Evolutionary conservation across 2,113 vertebrate genomes (phyloP).

Genomic region (Gallinago undulata): DNA sequence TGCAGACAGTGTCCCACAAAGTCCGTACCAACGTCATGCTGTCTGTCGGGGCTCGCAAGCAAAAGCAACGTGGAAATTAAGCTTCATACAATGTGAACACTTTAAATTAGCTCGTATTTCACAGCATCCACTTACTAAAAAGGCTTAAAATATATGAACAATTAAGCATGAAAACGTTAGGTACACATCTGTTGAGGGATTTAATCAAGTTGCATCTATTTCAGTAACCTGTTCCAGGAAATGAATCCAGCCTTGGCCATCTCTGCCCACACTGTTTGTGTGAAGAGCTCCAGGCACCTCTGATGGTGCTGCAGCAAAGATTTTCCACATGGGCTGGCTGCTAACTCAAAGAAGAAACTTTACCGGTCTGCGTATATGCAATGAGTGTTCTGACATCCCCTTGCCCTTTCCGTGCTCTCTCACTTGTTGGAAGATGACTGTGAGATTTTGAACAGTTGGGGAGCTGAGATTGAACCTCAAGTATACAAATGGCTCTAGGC

Average conservation of each 20-base stretch:
- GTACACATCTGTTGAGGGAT: background rate
- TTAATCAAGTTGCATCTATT: slow-evolving; percentile 50
- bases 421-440: slow-evolving; percentile 16
- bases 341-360: slow-evolving; percentile 53
- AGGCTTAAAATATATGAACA: background rate
- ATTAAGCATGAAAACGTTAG: background rate
- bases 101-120: background rate
- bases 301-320: slow-evolving; percentile 19
- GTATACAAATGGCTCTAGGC: background rate
- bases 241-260: slow-evolving; percentile 12
- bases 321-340: slow-evolving; percentile 51
- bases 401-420: slow-evolving; percentile 54
- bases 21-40: background rate
- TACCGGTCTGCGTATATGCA: background rate
- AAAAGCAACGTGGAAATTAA: background rate
- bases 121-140: background rate
- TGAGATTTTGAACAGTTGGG: slow-evolving; percentile 14
- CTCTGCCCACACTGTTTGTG: slow-evolving; percentile 11
- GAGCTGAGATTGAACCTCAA: background rate
- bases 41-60: background rate
- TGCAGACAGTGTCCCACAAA: background rate
- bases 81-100: background rate
- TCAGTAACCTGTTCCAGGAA: slow-evolving; percentile 46
- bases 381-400: slow-evolving; percentile 5
- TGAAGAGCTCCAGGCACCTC: slow-evolving; percentile 4